Evolutionary conservation across 2,113 vertebrate species (phyloP).

Genomic region (Craseonycteris thonglongyai): DNA sequence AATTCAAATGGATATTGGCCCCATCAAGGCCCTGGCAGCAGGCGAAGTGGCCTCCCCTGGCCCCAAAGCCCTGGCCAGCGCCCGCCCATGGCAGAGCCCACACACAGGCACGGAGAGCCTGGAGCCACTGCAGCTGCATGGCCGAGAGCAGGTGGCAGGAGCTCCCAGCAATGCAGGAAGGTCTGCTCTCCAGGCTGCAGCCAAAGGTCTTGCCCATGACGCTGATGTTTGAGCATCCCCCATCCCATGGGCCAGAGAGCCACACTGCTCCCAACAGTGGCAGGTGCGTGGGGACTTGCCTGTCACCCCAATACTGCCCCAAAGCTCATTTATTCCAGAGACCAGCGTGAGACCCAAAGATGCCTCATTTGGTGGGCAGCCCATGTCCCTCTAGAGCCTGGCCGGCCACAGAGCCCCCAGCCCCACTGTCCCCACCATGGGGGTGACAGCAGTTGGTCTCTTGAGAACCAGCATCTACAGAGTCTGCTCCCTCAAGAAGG

Average conservation of each 20-base stretch:
- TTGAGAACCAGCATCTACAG: not conserved
- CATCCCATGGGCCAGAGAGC: not conserved
- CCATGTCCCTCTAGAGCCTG: not conserved
- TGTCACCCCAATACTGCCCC: not conserved
- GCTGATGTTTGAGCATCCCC: too few relatives aligned
- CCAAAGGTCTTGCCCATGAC: accelerated
- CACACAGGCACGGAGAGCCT: not conserved
- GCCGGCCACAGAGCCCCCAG: not conserved
- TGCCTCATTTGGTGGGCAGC: too few relatives aligned
- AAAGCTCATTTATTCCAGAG: not conserved
- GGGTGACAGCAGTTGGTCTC: not conserved
- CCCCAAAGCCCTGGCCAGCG: not conserved
- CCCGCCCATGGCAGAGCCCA: not conserved
- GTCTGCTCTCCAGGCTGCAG: not conserved
- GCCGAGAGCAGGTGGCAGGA: not conserved
- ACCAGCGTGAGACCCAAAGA: not conserved
- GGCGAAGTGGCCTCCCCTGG: not conserved
- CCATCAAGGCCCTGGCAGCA: not conserved
- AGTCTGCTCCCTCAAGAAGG: not conserved
- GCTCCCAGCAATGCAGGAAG: not conserved
- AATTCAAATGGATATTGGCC: too few relatives aligned
- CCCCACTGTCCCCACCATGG: not conserved
- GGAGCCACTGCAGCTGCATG: too few relatives aligned
- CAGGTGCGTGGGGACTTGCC: not conserved
- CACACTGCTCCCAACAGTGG: not conserved